phyloP scores from a whole-genome alignment of 2,888 invertebrate species.

The Pyralis farinalis region DNA sequence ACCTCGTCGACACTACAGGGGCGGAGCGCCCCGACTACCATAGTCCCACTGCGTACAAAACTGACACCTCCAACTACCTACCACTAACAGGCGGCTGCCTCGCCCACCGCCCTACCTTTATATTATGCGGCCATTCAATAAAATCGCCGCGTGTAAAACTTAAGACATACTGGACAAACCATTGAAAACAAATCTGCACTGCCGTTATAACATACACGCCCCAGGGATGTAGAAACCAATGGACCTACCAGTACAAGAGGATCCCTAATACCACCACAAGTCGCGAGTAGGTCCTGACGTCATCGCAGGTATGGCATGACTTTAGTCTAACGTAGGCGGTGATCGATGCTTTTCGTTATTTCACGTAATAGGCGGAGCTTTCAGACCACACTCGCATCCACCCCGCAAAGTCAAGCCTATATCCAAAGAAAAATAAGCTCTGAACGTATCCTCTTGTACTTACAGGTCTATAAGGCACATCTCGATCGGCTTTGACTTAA shows the following conservation, averaged over 20 bases:
- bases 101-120: conserved; percentile 48
- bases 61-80: conserved; percentile 45
- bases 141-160: conserved; percentile 74
- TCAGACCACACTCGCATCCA: no score
- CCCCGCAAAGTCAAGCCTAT: no score
- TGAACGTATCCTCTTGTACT: no score
- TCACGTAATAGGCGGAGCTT: no score
- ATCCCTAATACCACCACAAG: no score
- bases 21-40: conserved; percentile 36
- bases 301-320: no score
- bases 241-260: no score
- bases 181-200: conserved; percentile 36
- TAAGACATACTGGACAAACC: conserved; percentile 62
- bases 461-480: no score
- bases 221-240: conserved; percentile 8
- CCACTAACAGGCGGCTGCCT: conserved; percentile 34
- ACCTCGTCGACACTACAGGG: conserved; percentile 19
- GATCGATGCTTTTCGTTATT: no score
- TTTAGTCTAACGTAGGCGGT: no score
- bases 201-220: conserved; percentile 29
- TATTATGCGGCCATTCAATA: conserved; percentile 73
- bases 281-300: no score
- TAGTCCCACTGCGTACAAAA: conserved; percentile 48
- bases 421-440: no score
- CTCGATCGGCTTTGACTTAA: conserved; percentile 14